These are phyloP conservation scores for Cyanistes caeruleus DNA, from an alignment of 2,113 vertebrate species.

Conservation along the genomic window DNA sequence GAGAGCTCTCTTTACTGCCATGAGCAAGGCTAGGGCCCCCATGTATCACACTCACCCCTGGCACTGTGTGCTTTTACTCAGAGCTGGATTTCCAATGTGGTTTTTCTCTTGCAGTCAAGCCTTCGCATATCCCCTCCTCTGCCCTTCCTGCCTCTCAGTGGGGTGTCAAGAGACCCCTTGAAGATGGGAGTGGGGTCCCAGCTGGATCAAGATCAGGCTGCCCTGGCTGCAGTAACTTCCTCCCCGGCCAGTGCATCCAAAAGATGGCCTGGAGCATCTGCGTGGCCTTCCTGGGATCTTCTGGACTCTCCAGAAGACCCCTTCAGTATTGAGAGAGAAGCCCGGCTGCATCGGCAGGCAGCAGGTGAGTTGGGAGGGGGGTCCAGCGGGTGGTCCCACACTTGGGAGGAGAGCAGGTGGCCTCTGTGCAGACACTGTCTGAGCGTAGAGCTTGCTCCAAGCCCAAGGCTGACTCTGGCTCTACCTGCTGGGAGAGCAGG, in stretches of 20 bases:
- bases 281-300: constrained; percentile 89
- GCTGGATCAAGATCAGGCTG: constrained; percentile 86
- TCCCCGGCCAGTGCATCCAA: constrained; percentile 81
- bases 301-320: constrained; percentile 89
- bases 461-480: neutral
- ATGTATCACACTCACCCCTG: fast-evolving
- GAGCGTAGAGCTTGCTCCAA: neutral
- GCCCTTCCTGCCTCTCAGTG: constrained; percentile 87
- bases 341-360: constrained; percentile 93
- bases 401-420: neutral
- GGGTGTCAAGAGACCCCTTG: constrained; percentile 87
- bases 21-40: neutral
- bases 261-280: constrained; percentile 89
- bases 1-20: fast-evolving
- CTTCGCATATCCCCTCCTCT: constrained; percentile 93
- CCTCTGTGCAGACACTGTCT: neutral
- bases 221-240: constrained; percentile 82
- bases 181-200: constrained; percentile 84
- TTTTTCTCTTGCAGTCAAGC: constrained; percentile 82
- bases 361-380: constrained; percentile 77
- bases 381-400: fast-evolving
- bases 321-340: constrained; percentile 97
- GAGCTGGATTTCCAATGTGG: neutral
- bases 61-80: fast-evolving
- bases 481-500: neutral